phyloP scores from a whole-genome alignment of 2,113 vertebrate genomes.

The Aramus guarauna region DNA sequence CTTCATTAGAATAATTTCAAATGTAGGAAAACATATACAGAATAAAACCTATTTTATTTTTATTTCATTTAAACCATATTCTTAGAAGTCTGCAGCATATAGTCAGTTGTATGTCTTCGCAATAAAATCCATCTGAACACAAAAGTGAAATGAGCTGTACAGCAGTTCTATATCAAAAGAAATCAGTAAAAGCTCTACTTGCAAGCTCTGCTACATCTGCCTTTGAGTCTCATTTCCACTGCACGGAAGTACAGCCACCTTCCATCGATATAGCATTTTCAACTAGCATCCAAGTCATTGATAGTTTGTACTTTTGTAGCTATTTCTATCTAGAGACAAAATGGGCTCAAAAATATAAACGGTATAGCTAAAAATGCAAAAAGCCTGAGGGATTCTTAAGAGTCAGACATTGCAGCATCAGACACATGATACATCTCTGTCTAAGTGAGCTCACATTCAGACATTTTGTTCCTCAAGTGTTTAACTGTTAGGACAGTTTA shows the following conservation, averaged over 20 bases:
- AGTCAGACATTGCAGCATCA: background rate
- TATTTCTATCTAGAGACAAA: background rate
- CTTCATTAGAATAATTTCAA: constrained; percentile 12
- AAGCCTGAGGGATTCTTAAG: background rate
- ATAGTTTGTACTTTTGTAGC: background rate
- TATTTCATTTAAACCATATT: background rate
- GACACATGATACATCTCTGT: background rate
- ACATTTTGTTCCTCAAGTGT: background rate
- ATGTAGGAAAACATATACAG: background rate
- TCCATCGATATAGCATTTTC: background rate
- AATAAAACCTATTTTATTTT: background rate
- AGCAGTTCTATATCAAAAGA: background rate
- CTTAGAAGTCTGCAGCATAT: background rate
- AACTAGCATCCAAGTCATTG: background rate
- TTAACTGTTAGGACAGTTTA: background rate
- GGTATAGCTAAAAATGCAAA: background rate
- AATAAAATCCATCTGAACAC: background rate
- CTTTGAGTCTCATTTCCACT: background rate
- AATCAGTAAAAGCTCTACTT: background rate
- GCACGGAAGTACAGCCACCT: background rate
- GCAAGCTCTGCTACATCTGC: background rate
- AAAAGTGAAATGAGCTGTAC: background rate
- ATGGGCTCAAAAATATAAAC: background rate
- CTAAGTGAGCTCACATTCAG: background rate
- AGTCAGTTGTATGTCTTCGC: background rate